phyloP scores from a whole-genome alignment of 2,113 vertebrate genomes.

The Rhea americana region DNA sequence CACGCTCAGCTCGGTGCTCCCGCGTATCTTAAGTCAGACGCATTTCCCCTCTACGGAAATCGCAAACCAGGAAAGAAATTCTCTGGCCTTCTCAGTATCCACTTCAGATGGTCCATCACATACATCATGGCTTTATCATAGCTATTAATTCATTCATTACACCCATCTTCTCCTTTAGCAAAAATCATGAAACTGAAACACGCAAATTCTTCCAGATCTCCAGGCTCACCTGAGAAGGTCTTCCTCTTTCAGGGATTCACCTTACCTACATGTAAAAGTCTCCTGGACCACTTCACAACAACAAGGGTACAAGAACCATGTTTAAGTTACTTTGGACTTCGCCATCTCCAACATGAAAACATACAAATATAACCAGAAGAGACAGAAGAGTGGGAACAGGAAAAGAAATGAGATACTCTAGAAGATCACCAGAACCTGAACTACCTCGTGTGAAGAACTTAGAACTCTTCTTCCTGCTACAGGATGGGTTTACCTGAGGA shows the following conservation, averaged over 20 bases:
- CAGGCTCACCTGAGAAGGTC: neutral
- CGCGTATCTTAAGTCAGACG: neutral
- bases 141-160: slow-evolving; percentile 24
- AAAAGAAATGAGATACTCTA: neutral
- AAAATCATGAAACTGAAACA: neutral
- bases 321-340: neutral
- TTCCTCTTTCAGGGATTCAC: neutral
- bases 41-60: neutral
- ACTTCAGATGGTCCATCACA: slow-evolving; percentile 50
- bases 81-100: slow-evolving; percentile 4
- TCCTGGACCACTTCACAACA: neutral
- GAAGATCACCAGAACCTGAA: neutral
- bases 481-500: neutral
- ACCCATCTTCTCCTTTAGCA: neutral
- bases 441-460: fast-evolving
- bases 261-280: fast-evolving
- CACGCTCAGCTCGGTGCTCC: neutral
- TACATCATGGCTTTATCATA: slow-evolving; percentile 43
- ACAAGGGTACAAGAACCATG: neutral
- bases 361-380: fast-evolving
- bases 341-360: neutral
- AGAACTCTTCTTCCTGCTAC: neutral
- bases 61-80: slow-evolving; percentile 18
- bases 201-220: neutral
- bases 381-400: neutral